Evolutionary conservation across 2,113 vertebrate genomes (phyloP), one percentile per base, ranked within the genome.

Genomic region (Callocephalon fimbriatum): DNA sequence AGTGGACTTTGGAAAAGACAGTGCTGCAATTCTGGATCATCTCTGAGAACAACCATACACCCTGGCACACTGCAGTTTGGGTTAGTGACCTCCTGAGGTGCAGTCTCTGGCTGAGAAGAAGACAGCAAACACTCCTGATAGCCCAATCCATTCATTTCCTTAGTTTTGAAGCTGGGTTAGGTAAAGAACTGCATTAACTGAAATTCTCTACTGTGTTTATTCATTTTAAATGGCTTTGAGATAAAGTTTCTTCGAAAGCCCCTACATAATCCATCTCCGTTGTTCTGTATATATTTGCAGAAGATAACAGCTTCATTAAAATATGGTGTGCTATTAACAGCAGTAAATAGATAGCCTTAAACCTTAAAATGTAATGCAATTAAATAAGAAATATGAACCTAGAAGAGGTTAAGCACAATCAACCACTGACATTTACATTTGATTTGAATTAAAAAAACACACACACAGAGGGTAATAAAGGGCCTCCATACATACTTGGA

Each of bases 351-450:
- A 87, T 88, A 80, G 78, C 72, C 85, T 67, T 83, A 88, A 93
- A 79, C 59, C 75, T 93, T 88, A 90, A 95, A 94, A 94, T 67
- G 75, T 86, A 93, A 93, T 90, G 88, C 88, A 95, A 97, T 94
- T 97, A 97, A 95, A 86, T 88, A 90, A 96, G 93, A 96, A 97
- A 96, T 95, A 95, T 77, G 95, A 95, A 95, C 78, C 67, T 74
- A 83, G 40, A 92, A 72, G 63, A 94, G 88, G 92, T 88, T 94
- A 95, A 96, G 85, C 79, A 88, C 86, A 97, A 79, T 93, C 92
- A 86, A 76, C 81, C 53, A 90, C 75, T 91, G 83, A 91, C 92
- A 96, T 70, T 72, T 94, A 40, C 96, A 86, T 90, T 86, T 96
- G 95, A 95, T 84, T 80, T 90, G 92, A 97, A 93, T 90, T 80